Evolutionary conservation across 1,140 invertebrate species (phyloP).

Genomic region (Trypoxylus dichotomus): DNA sequence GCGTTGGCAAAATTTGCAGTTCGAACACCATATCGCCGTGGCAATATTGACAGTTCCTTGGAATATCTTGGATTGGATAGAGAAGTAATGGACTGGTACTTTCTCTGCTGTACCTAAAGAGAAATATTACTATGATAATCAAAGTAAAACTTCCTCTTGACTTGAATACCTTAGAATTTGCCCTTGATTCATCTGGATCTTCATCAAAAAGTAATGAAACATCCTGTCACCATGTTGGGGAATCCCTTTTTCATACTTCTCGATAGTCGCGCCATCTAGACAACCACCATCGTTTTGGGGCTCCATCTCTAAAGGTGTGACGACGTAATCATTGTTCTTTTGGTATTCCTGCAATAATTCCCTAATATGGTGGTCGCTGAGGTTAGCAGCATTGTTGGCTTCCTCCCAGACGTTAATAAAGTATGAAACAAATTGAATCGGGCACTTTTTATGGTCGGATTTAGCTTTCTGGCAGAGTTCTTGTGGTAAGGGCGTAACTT

Average conservation of each 20-base stretch:
- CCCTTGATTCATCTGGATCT: conserved; percentile 73
- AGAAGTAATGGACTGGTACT: conserved; percentile 65
- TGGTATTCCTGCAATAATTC: conserved; percentile 68
- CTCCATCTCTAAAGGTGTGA: neutral
- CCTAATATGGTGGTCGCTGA: conserved; percentile 60
- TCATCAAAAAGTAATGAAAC: conserved; percentile 77
- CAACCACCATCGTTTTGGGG: conserved; percentile 36
- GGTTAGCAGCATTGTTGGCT: conserved; percentile 39
- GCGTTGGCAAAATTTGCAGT: conserved; percentile 76
- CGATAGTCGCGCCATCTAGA: conserved; percentile 49
- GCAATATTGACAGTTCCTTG: conserved; percentile 69
- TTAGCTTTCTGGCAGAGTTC: conserved; percentile 49
- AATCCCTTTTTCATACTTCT: conserved; percentile 76
- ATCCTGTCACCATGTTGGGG: conserved; percentile 79
- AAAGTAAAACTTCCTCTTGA: neutral
- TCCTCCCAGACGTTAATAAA: conserved; percentile 68
- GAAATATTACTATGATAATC: conserved; percentile 24
- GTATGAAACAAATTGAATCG: conserved; percentile 56
- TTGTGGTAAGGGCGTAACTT: conserved; percentile 57
- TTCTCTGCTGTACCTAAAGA: conserved; percentile 69
- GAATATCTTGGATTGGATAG: conserved; percentile 60
- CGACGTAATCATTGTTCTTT: conserved; percentile 56
- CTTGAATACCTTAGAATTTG: conserved; percentile 73
- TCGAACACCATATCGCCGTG: conserved; percentile 74
- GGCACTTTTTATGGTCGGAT: neutral